A percentile compares a stretch with the other conserved stretches of the same genome.
Evolutionary conservation across 1,140 invertebrate genomes (phyloP).

Genomic region (Sarcophaga peregrina): DNA sequence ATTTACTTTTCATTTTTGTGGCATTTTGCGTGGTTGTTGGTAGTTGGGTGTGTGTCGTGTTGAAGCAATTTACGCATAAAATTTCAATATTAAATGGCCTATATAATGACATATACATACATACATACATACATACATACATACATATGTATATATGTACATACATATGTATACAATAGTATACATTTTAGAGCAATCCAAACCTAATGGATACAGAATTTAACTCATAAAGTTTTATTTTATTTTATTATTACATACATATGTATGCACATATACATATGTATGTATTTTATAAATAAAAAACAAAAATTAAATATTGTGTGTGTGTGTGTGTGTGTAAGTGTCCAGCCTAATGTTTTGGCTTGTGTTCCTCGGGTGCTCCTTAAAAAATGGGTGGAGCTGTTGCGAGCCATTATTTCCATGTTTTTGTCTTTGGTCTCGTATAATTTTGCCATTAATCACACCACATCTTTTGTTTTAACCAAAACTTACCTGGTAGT

Average conservation of each 20-base stretch:
- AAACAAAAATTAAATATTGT: no score
- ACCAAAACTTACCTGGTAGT: background rate
- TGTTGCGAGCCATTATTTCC: background rate
- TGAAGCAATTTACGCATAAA: slow-evolving; percentile 14
- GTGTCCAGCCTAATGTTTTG: background rate
- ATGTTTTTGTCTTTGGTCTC: background rate
- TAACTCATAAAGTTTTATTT: no score
- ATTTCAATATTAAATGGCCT: slow-evolving; percentile 1
- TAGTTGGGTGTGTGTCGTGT: background rate
- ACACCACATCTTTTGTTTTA: slow-evolving; percentile 27
- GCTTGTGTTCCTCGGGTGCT: background rate
- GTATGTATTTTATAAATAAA: no score
- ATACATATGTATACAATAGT: no score
- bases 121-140: no score
- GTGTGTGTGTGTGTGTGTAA: no score
- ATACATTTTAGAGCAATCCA: no score
- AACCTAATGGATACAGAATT: no score
- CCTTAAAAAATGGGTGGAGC: slow-evolving; percentile 7
- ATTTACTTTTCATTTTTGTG: background rate
- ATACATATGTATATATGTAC: no score
- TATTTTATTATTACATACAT: no score
- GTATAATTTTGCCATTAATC: slow-evolving; percentile 36
- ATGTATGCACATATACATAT: no score
- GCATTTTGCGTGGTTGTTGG: background rate
- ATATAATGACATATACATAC: background rate